A percentile compares a stretch with the other conserved stretches of the same genome.
Conservation (phyloP, 1,140 invertebrate species). For the Cepaea nemoralis region DNA sequence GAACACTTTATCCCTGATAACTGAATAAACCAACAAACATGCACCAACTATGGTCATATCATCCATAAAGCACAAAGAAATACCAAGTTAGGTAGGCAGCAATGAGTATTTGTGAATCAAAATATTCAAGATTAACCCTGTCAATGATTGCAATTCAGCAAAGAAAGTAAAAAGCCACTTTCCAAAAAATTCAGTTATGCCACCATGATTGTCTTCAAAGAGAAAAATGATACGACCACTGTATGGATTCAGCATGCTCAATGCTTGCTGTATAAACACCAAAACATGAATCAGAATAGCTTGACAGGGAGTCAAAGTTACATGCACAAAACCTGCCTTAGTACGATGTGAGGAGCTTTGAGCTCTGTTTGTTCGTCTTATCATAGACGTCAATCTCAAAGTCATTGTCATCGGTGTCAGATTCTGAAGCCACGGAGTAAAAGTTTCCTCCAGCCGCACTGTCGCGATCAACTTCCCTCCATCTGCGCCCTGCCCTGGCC, state of each 20-base stretch:
- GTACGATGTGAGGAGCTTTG: conserved; percentile 39
- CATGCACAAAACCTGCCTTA: background rate
- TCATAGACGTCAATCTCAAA: conserved; percentile 42
- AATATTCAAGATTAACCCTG: background rate
- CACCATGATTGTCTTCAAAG: background rate
- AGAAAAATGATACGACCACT: background rate
- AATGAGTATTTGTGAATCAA: background rate
- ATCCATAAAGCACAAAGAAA: too few species aligned
- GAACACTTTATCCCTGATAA: too few species aligned
- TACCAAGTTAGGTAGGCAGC: background rate
- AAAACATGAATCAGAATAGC: too few species aligned
- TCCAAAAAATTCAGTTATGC: background rate
- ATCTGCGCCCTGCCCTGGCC: conserved; percentile 26
- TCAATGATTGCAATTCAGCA: background rate
- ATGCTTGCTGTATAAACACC: background rate
- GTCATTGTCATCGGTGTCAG: conserved; percentile 36
- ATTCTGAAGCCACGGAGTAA: conserved; percentile 36
- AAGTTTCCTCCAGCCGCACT: conserved; percentile 11
- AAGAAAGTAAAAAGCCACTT: background rate
- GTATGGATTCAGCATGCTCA: background rate
- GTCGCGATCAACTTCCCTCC: conserved; percentile 24
- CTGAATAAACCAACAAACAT: too few species aligned
- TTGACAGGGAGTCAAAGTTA: background rate
- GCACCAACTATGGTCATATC: too few species aligned
- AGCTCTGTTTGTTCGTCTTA: conserved; percentile 33